A percentile compares a stretch with the other conserved stretches of the same genome.
Conservation (phyloP, 2,888 invertebrate species). For the Craniophora ligustri region DNA sequence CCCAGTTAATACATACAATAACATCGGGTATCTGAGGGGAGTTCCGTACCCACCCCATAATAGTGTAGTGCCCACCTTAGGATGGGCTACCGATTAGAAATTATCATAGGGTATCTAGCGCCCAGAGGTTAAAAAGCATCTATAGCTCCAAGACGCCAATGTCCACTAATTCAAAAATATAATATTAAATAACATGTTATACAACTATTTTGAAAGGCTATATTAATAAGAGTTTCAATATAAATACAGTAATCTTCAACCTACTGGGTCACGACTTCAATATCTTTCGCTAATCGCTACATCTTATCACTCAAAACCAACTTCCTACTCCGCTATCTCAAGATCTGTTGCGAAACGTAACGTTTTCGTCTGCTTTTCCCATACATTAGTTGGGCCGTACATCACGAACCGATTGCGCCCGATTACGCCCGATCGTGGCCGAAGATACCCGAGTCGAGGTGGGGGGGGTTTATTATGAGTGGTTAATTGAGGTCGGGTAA, state of each 20-base stretch:
- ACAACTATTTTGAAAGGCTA: too few species aligned
- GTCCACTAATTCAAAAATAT: too few species aligned
- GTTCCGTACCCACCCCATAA: too few species aligned
- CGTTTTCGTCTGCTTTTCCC: conserved; percentile 63
- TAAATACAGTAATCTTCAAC: conserved; percentile 30
- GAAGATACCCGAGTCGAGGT: conserved; percentile 36
- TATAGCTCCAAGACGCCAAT: too few species aligned
- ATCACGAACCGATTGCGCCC: conserved; percentile 64
- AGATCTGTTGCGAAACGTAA: conserved; percentile 61
- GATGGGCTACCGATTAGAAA: too few species aligned
- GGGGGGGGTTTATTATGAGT: conserved; percentile 29
- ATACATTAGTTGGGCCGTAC: conserved; percentile 61
- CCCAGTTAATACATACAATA: too few species aligned
- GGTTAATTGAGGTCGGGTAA: conserved; percentile 36
- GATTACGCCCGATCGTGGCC: conserved; percentile 57
- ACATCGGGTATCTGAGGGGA: too few species aligned
- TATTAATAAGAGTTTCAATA: too few species aligned
- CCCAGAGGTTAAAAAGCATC: too few species aligned
- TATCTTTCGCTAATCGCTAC: conserved; percentile 41
- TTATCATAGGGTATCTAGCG: too few species aligned
- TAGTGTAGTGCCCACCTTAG: too few species aligned
- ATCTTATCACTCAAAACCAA: conserved; percentile 36
- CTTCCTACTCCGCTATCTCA: conserved; percentile 58
- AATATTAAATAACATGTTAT: too few species aligned
- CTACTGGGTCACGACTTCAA: conserved; percentile 34